Evolutionary conservation across 2,797 vertebrate genomes (phyloP), one percentile per base, ranked within the genome.

Genomic region (Squalus acanthias): DNA sequence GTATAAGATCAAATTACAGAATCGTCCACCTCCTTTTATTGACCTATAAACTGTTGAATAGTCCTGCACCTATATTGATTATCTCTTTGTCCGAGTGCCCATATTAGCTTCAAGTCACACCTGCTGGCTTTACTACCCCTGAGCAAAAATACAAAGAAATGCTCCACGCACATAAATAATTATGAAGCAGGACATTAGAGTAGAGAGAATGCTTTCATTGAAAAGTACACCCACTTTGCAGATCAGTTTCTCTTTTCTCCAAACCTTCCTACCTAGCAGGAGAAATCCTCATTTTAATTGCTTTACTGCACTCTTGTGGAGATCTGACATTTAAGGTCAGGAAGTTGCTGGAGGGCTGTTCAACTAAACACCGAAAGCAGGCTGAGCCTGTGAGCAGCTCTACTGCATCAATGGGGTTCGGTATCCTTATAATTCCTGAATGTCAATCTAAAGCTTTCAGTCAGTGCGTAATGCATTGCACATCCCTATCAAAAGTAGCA

Each of bases 351-450:
- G 4, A n/a, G 10, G 87, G 53, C 60, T 89, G 60, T 15, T 65
- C 89, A 67, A 20, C 89, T 20, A 7, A 92, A 92, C 15, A 39
- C n/a, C 1, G 17, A 6, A 22, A 85, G 4, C 9, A 92, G 5
- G 15, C 33, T 69, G n/a, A 67, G 63, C 7, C 20, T 67, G 8
- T 69, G 17, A 69, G 65, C 20, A 46, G 63, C 2, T 10, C n/a
- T 6, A 67, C 39, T 53, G n/a, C 17, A 46, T 67, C 33, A 93
- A 2, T 39, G 63, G n/a, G n/a, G 17, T 97, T 98, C 97, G 97
- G 97, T 97, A 87, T 96, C 96, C 96, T 96, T 50, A 95, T 97
- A 96, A 96, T 97, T 98, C 97, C 97, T 97, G 97, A 97, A 97
- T 69, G 91, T 93, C 70, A 9, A 50, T 53, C 94, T 57, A 29